Conservation (phyloP, 2,113 vertebrate genomes). For the Lophura nycthemera region DNA sequence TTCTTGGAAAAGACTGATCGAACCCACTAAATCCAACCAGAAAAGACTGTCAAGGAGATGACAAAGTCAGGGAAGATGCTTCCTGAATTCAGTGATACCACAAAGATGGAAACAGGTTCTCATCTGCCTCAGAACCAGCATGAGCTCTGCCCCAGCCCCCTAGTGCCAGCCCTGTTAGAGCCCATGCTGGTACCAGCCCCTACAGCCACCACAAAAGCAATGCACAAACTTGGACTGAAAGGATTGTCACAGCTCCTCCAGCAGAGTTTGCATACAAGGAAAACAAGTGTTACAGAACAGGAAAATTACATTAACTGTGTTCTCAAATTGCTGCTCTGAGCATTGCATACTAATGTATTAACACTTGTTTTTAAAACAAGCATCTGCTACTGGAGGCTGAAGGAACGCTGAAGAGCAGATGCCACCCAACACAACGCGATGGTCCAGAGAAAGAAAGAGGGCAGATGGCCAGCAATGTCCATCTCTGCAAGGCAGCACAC, state of each 20-base stretch:
- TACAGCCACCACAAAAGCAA: conserved; percentile 17
- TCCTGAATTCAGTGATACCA: not conserved
- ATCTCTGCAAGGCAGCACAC: not conserved
- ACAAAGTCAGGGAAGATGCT: conserved; percentile 9
- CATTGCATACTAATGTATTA: conserved; percentile 66
- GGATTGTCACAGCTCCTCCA: conserved; percentile 45
- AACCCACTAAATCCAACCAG: not conserved
- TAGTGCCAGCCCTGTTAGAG: conserved; percentile 9
- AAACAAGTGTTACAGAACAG: conserved; percentile 62
- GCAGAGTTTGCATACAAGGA: conserved; percentile 62
- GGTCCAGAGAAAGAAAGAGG: not conserved
- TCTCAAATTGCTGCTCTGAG: conserved; percentile 55
- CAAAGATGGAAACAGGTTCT: not conserved
- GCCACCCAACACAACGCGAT: not conserved
- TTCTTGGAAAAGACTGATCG: not conserved
- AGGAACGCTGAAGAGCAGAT: not conserved
- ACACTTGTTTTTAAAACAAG: conserved; percentile 69
- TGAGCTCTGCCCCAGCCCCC: conserved; percentile 3
- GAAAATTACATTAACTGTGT: conserved; percentile 65
- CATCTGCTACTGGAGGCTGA: conserved; percentile 46
- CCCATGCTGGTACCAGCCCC: not conserved
- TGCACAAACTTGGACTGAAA: conserved; percentile 44
- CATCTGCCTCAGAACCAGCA: not conserved
- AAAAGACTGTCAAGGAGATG: not conserved
- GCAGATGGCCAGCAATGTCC: not conserved